Evolutionary conservation across 2,113 vertebrate genomes (phyloP).

Genomic region (Poeciliopsis turrubarensis): DNA sequence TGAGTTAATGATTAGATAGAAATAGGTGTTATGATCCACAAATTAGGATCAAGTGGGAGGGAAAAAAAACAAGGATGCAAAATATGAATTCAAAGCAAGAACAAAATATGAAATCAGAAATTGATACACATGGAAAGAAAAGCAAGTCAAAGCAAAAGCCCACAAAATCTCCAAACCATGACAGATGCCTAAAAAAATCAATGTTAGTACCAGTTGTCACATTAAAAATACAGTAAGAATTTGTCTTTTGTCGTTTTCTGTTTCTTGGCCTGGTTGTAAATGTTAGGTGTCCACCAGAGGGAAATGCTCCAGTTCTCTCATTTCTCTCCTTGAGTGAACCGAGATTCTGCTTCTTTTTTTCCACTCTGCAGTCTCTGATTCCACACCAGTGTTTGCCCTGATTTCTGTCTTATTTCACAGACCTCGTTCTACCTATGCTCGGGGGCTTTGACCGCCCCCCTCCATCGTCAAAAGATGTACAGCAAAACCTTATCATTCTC

Average conservation of each 20-base stretch:
- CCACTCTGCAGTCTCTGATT: conserved; percentile 15
- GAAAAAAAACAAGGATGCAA: neutral
- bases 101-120: neutral
- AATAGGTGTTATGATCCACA: neutral
- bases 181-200: conserved; percentile 17
- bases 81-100: neutral
- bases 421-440: conserved; percentile 55
- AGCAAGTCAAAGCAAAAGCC: neutral
- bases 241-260: neutral
- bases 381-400: conserved; percentile 32
- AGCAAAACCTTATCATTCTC: conserved; percentile 22
- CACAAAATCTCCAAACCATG: neutral
- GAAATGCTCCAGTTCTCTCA: conserved; percentile 67
- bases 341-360: conserved; percentile 25
- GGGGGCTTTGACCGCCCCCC: conserved; percentile 30
- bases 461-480: conserved; percentile 36
- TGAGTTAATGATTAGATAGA: too few relatives aligned
- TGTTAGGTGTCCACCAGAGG: conserved; percentile 56
- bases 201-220: conserved; percentile 12
- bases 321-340: conserved; percentile 67
- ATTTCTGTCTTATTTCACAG: conserved; percentile 40
- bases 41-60: neutral
- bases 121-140: neutral
- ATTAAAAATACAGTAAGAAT: conserved; percentile 6
- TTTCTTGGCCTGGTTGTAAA: conserved; percentile 41